Percentiles rank a stretch among this genome's conserved stretches.
Conservation (phyloP, 64 coral and sea anemone species). For the Montipora efflorescens region DNA sequence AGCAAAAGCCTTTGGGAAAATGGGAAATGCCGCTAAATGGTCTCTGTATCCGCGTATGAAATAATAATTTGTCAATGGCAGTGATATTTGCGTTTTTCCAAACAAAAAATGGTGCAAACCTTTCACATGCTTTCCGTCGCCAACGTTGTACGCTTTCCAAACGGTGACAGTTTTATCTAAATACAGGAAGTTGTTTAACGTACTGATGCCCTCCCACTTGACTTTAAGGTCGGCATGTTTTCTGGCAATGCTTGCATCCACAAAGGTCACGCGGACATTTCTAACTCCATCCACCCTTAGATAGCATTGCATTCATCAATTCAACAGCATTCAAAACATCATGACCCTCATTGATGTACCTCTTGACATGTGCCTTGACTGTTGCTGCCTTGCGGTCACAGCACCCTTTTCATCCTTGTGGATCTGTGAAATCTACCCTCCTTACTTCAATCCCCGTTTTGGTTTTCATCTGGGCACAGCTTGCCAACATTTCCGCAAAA, state of each 20-base stretch:
- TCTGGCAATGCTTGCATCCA: neutral
- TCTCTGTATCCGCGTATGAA: no score
- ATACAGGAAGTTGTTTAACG: no score
- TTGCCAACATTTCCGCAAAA: neutral
- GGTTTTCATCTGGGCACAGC: constrained; percentile 3
- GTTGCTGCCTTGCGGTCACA: neutral
- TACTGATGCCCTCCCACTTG: neutral
- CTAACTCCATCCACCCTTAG: neutral
- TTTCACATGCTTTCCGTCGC: neutral
- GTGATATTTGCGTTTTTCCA: no score
- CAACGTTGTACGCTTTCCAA: constrained; percentile 35
- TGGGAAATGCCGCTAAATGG: no score
- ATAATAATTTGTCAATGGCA: no score
- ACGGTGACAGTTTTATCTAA: no score
- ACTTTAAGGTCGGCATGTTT: neutral
- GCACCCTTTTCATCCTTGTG: neutral
- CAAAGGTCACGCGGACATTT: neutral
- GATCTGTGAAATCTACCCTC: constrained; percentile 9
- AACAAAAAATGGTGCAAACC: no score
- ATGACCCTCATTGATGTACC: neutral
- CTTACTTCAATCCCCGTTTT: neutral
- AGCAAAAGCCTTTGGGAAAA: no score
- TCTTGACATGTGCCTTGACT: neutral
- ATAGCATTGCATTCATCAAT: neutral
- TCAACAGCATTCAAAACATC: neutral